A percentile compares a stretch with the other conserved stretches of the same genome.
Conservation (phyloP, 2,797 vertebrate species). For the Dermochelys coriacea region DNA sequence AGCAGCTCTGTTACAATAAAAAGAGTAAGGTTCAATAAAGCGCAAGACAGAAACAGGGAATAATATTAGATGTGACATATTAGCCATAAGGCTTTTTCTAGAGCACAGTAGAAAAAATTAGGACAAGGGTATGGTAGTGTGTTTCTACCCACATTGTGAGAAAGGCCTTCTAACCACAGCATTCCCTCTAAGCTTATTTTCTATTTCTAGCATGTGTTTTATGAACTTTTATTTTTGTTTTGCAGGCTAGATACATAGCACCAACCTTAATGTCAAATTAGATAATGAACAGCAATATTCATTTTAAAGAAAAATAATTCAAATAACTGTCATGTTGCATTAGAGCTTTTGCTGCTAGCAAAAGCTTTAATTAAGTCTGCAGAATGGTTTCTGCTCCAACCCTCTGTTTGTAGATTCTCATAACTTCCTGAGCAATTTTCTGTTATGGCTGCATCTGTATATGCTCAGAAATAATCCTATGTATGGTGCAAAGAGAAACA, state of each 20-base stretch:
- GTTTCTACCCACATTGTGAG: conserved; percentile 56
- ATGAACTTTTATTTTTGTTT: conserved; percentile 78
- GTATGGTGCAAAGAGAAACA: background rate
- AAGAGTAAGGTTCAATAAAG: conserved; percentile 71
- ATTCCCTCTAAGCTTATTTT: conserved; percentile 63
- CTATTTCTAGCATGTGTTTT: conserved; percentile 74
- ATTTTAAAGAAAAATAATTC: conserved; percentile 68
- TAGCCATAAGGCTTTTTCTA: conserved; percentile 75
- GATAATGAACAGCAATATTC: conserved; percentile 74
- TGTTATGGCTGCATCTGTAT: conserved; percentile 11
- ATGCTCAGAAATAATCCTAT: background rate
- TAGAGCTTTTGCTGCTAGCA: conserved; percentile 62
- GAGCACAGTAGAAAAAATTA: conserved; percentile 68
- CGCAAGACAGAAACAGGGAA: conserved; percentile 73
- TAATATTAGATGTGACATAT: conserved; percentile 78
- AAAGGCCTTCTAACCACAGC: conserved; percentile 63
- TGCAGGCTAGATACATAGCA: conserved; percentile 70
- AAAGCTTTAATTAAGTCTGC: conserved; percentile 69
- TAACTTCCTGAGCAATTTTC: conserved; percentile 49
- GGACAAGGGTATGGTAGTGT: conserved; percentile 72
- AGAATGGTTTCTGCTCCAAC: conserved; percentile 54
- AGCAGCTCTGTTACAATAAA: conserved; percentile 65
- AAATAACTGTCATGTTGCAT: conserved; percentile 72
- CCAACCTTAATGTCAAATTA: conserved; percentile 78
- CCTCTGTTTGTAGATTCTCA: conserved; percentile 55